These are phyloP conservation scores for Agapornis canus DNA, from an alignment of 2,797 vertebrate species.

Conservation along the genomic window DNA sequence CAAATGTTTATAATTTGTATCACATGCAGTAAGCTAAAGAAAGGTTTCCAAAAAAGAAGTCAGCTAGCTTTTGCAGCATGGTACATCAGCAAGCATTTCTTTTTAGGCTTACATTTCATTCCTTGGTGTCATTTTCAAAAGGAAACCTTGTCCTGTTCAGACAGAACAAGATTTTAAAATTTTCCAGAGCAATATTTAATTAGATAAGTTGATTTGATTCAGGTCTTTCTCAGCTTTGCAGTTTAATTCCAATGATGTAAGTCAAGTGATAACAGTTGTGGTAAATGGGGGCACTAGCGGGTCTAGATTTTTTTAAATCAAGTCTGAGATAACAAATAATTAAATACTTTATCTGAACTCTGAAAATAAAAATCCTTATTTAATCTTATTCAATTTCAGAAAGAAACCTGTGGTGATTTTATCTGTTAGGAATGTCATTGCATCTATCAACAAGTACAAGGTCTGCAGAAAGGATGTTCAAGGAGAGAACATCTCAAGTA, in stretches of 20 bases:
- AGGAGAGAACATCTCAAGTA: neutral
- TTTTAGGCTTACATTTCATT: neutral
- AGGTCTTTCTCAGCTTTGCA: neutral
- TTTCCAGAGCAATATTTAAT: neutral
- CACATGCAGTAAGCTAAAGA: neutral
- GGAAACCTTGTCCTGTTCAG: neutral
- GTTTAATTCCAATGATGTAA: neutral
- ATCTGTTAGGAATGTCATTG: neutral
- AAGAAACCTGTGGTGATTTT: neutral
- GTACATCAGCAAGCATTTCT: neutral
- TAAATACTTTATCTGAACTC: neutral
- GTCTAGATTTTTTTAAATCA: neutral
- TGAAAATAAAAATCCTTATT: neutral
- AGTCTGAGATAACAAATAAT: neutral
- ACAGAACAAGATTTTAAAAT: neutral
- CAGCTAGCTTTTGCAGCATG: neutral
- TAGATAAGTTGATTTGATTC: neutral
- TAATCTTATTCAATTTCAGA: neutral
- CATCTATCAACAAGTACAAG: neutral
- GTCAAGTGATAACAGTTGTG: neutral
- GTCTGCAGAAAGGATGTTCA: neutral
- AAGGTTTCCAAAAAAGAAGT: neutral
- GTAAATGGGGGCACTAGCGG: neutral
- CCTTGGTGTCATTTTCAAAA: neutral
- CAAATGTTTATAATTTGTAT: neutral